Base-by-base conservation (phyloP, 2,797 vertebrate genomes). In the Calcarius lapponicus region DNA sequence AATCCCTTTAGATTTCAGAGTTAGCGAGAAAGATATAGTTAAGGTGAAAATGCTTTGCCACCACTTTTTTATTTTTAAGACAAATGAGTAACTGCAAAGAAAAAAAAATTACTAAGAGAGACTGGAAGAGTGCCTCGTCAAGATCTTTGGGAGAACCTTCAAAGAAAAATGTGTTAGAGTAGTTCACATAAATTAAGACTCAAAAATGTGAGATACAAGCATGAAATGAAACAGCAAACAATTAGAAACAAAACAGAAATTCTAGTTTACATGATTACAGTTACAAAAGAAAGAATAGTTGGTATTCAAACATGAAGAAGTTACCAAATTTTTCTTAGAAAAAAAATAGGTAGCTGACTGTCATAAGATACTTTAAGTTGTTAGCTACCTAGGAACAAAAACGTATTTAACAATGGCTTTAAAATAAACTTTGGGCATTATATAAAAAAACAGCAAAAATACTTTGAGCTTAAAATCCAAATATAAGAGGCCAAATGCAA, bases 141-240 rank as follows among this genome's bases (percentile, higher is more conserved):
- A 98, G 98, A 97, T 98, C 98, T 98, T 98, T 98, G 98, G 97
- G 95, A 98, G 97, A 98, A 98, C 98, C 98, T 98, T 98, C 91
- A 98, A 98, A 98, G 98, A 98, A 98, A 98, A 98, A 98, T 47
- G 97, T 95, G 96, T 98, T 98, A 98, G 98, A 98, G 97, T 97
- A 97, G 98, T 98, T 98, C 96, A 98, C 97, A 95, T 93, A 97
- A 98, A 98, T 98, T 97, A 97, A 98, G 97, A 97, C 95, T 97
- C 96, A 91, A 98, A 98, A 97, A 98, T 95, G 97, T 97, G 96
- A 98, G 96, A 98, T 93, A 97, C 95, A 97, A 98, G 98, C 97
- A 98, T 97, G 97, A 97, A 98, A 98, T 98, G 97, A 98, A 98
- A 95, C 95, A 96, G 97, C 97, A 98, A 98, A 97, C 97, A 94